A percentile compares a stretch with the other conserved stretches of the same genome.
Evolutionary conservation across 2,888 invertebrate species (phyloP).

Genomic region (Camponotus fellah): DNA sequence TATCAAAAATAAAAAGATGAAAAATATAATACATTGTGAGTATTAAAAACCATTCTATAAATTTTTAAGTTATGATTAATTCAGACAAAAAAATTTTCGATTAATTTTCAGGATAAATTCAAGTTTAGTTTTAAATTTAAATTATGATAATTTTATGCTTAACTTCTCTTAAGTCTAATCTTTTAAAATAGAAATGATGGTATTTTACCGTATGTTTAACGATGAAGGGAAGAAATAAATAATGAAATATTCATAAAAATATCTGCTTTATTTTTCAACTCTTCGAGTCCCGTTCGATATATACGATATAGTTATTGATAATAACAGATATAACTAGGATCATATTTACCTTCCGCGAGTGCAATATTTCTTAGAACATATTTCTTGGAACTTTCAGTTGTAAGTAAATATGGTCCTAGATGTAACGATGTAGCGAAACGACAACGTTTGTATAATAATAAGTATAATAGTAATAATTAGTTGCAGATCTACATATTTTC

Average conservation of each 20-base stretch:
- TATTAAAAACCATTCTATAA: constrained; percentile 62
- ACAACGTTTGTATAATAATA: constrained; percentile 59
- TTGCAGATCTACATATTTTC: constrained; percentile 24
- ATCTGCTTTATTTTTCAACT: constrained; percentile 73
- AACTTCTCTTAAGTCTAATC: not conserved
- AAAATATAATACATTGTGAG: constrained; percentile 48
- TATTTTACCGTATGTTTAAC: not conserved
- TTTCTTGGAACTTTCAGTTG: not conserved
- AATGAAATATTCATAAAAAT: constrained; percentile 73
- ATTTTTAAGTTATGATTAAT: constrained; percentile 21
- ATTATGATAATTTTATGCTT: too few species aligned
- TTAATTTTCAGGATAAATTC: constrained; percentile 9
- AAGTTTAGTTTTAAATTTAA: not conserved
- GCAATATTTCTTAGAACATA: not conserved
- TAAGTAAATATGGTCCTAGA: constrained; percentile 6
- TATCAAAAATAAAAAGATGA: constrained; percentile 30
- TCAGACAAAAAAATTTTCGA: constrained; percentile 34
- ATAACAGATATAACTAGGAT: constrained; percentile 59
- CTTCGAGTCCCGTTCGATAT: constrained; percentile 63
- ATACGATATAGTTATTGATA: constrained; percentile 66
- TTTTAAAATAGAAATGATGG: not conserved
- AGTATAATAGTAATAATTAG: constrained; percentile 23
- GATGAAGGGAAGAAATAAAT: constrained; percentile 22
- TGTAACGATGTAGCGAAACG: constrained; percentile 62
- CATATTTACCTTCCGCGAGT: not conserved